Evolutionary conservation across 1,140 invertebrate genomes (phyloP), one percentile per base, ranked within the genome.

Genomic region (Drosophila cardini): DNA sequence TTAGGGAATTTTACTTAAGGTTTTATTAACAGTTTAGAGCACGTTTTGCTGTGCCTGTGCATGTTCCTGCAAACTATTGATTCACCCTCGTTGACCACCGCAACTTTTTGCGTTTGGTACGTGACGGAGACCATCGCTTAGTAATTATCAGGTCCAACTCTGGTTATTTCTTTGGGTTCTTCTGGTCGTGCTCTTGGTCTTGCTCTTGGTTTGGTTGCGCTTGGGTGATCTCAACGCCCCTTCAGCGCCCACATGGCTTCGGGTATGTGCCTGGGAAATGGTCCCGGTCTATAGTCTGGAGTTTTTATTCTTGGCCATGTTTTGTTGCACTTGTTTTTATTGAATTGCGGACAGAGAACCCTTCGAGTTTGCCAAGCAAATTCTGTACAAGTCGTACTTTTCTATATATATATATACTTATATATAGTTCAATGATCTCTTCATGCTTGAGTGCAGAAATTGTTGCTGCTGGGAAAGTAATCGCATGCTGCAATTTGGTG

Each of bases 381-480:
- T 86, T 84, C 50, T 55, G 6, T n/a, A 18, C n/a, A n/a, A n/a
- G n/a, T n/a, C 53, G n/a, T n/a, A 42, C 16, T 18, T 4, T 74
- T 70, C 62, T 72, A 42, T 80, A 43, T 50, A 69, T 55, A 30
- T 40, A 57, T 48, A 53, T 18, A 38, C 52, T 3, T 40, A 32
- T 53, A 48, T 43, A 64, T 63, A 89, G 84, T 87, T 87, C 84
- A 87, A 87, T 52, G 84, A 80, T 87, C 84, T 87, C 84, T 89
- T 87, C 80, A 89, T 45, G 84, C 58, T 78, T 67, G 76, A 76
- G 72, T 74, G 79, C 61, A 52, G 40, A 40, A 67, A 30, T 50
- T 16, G 30, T 26, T 57, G 62, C 18, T 56, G 55, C 7, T 16
- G 15, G 16, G 13, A 7, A 0, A n/a, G 15, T 11, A 16, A 30